Percentiles rank a stretch among this genome's conserved stretches.
These are phyloP conservation scores for Aphyosemion australe DNA, from an alignment of 2,113 vertebrate species.

Conservation along the genomic window DNA sequence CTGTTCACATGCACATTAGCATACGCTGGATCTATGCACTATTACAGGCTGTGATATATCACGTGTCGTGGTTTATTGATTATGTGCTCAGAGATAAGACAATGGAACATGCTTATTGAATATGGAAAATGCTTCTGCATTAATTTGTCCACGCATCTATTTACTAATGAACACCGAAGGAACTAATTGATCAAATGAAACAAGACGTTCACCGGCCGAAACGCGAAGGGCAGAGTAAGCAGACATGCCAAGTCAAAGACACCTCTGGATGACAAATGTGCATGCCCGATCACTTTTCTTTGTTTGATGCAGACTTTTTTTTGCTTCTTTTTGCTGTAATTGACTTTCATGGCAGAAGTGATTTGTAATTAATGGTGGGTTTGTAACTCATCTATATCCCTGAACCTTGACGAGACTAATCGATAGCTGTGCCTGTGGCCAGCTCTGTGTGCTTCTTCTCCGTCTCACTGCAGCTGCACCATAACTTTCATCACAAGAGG, in stretches of 20 bases:
- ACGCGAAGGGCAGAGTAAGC: slow-evolving; percentile 23
- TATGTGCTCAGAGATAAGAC: slow-evolving; percentile 58
- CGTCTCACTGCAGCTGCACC: slow-evolving; percentile 42
- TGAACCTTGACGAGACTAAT: slow-evolving; percentile 72
- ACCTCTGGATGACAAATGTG: slow-evolving; percentile 52
- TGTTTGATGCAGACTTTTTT: slow-evolving; percentile 64
- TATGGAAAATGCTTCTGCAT: slow-evolving; percentile 61
- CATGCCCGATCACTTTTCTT: slow-evolving; percentile 59
- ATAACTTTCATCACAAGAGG: slow-evolving; percentile 11
- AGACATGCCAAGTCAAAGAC: slow-evolving; percentile 20
- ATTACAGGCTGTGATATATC: slow-evolving; percentile 65
- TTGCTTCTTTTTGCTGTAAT: slow-evolving; percentile 63
- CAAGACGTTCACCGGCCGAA: neutral
- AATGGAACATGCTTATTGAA: slow-evolving; percentile 69
- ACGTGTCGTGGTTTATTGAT: slow-evolving; percentile 64
- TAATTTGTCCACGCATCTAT: slow-evolving; percentile 52
- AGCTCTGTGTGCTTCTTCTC: slow-evolving; percentile 25
- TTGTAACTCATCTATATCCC: slow-evolving; percentile 76
- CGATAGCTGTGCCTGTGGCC: slow-evolving; percentile 71
- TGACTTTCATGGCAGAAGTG: slow-evolving; percentile 76
- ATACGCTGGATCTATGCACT: slow-evolving; percentile 56
- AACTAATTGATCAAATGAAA: slow-evolving; percentile 39
- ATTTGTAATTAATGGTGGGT: slow-evolving; percentile 80
- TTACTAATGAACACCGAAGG: slow-evolving; percentile 32
- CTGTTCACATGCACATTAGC: slow-evolving; percentile 45